A percentile compares a stretch with the other conserved stretches of the same genome.
These are phyloP conservation scores for Microctonus brassicae DNA, from an alignment of 2,888 invertebrate species.

Conservation along the genomic window DNA sequence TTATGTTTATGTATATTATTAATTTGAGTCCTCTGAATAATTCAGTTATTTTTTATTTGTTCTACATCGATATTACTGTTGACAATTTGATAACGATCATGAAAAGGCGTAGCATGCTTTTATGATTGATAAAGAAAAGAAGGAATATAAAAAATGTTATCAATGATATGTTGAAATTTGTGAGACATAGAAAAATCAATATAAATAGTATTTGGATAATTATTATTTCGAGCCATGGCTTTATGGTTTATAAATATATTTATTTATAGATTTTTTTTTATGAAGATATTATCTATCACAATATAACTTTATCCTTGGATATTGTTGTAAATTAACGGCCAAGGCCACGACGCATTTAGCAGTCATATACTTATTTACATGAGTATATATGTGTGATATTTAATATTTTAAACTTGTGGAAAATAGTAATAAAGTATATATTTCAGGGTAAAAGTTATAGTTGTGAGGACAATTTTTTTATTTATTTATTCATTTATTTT, in stretches of 20 bases:
- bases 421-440: conserved; percentile 5
- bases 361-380: conserved; percentile 15
- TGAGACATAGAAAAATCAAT: neutral
- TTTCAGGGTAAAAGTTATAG: conserved; percentile 11
- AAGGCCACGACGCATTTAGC: conserved; percentile 36
- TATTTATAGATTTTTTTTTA: too few relatives aligned
- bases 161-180: neutral
- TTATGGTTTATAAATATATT: neutral
- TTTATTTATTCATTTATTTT: neutral
- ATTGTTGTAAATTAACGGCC: conserved; percentile 39
- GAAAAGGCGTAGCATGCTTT: neutral
- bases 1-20: too few relatives aligned
- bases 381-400: conserved; percentile 20
- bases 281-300: conserved; percentile 9
- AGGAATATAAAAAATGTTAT: neutral
- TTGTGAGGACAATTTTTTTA: neutral
- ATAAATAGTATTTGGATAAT: neutral
- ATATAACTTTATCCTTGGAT: conserved; percentile 32
- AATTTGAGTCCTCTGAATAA: too few relatives aligned
- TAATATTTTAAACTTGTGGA: conserved; percentile 37
- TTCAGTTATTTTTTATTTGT: neutral
- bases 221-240: neutral
- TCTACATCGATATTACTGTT: neutral
- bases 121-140: too few relatives aligned
- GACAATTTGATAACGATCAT: neutral